Percentiles rank a stretch among this genome's conserved stretches.
These are phyloP conservation scores for Tenrec ecaudatus DNA, from an alignment of 2,113 vertebrate genomes.

Conservation along the genomic window DNA sequence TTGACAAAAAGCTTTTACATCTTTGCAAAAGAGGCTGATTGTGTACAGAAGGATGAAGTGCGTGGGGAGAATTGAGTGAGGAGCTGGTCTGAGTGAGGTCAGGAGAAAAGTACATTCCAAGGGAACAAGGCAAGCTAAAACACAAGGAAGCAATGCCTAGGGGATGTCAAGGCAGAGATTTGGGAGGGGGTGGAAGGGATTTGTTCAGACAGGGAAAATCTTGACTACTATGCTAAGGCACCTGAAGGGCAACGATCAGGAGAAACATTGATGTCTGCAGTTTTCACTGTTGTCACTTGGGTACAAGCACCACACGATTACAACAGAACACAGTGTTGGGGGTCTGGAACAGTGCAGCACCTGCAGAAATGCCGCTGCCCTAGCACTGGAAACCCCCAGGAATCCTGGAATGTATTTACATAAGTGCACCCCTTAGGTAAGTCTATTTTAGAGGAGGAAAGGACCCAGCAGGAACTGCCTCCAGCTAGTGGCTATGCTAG, in stretches of 20 bases:
- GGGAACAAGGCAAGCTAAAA: constrained; percentile 1
- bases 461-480: not conserved
- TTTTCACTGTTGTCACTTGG: constrained; percentile 1
- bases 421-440: no score
- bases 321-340: not conserved
- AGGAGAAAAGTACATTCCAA: constrained; percentile 23
- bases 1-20: not conserved
- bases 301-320: not conserved
- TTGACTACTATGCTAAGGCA: not conserved
- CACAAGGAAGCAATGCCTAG: not conserved
- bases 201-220: not conserved
- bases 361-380: not conserved
- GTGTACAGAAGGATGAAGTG: not conserved
- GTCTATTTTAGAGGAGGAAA: not conserved
- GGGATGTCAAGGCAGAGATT: not conserved
- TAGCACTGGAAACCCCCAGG: not conserved
- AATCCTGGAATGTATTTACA: not conserved
- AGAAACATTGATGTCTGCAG: not conserved
- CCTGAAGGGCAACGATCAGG: not conserved
- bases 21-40: not conserved
- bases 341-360: constrained; percentile 2
- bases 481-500: no score
- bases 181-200: not conserved
- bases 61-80: not conserved
- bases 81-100: not conserved